These are phyloP conservation scores for Griposia aprilina DNA, from an alignment of 2,888 invertebrate species.

Conservation along the genomic window DNA sequence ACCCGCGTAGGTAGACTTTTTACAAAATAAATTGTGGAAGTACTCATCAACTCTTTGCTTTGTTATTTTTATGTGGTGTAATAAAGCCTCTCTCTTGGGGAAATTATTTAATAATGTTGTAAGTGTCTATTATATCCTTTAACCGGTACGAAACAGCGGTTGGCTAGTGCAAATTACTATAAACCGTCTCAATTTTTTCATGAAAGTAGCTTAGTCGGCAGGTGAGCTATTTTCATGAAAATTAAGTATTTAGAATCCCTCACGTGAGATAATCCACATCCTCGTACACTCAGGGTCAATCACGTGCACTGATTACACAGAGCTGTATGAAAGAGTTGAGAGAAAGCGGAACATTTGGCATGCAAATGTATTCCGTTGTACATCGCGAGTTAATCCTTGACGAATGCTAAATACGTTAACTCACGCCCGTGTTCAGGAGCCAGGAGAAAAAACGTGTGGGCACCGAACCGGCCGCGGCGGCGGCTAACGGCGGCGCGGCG, in stretches of 20 bases:
- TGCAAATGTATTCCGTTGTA: conserved; percentile 64
- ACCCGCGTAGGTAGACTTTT: conserved; percentile 46
- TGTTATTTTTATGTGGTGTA: conserved; percentile 56
- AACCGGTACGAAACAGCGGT: not conserved
- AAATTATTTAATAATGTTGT: conserved; percentile 51
- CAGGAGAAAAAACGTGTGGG: conserved; percentile 61
- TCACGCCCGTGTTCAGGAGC: conserved; percentile 57
- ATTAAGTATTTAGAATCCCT: conserved; percentile 10
- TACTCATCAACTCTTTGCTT: conserved; percentile 51
- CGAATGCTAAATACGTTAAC: conserved; percentile 67
- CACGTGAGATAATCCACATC: conserved; percentile 8
- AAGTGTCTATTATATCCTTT: conserved; percentile 9
- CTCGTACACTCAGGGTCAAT: conserved; percentile 36
- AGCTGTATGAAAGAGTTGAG: conserved; percentile 42
- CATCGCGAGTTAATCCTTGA: conserved; percentile 64
- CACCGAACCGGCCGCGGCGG: conserved; percentile 31
- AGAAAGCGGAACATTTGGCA: conserved; percentile 43
- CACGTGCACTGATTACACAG: conserved; percentile 47
- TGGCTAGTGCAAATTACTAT: not conserved
- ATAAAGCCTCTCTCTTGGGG: conserved; percentile 39
- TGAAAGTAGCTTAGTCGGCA: not conserved
- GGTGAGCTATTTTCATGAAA: not conserved
- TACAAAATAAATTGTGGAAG: conserved; percentile 60
- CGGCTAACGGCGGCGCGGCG: conserved; percentile 40
- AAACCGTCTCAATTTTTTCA: not conserved